Evolutionary conservation across 2,113 vertebrate genomes (phyloP).

Genomic region (Sprattus sprattus): DNA sequence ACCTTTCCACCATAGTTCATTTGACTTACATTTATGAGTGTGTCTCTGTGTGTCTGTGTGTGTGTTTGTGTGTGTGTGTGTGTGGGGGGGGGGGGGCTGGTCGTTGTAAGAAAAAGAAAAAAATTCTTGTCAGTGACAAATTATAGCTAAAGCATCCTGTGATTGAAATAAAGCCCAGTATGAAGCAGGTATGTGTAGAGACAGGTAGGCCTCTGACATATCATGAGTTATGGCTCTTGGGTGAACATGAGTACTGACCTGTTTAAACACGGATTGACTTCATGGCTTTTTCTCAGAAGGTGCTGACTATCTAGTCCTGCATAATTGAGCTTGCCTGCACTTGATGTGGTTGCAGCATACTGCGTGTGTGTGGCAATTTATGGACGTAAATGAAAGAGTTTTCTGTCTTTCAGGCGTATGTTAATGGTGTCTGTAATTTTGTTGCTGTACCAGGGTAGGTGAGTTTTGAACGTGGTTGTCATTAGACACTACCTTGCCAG

Average conservation of each 20-base stretch:
- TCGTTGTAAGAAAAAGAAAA: neutral
- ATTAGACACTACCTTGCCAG: neutral
- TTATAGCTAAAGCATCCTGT: neutral
- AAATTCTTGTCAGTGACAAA: neutral
- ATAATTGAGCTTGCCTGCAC: constrained; percentile 7
- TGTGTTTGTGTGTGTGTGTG: too few relatives aligned
- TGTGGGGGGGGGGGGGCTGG: neutral
- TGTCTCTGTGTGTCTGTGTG: neutral
- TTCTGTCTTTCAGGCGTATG: neutral
- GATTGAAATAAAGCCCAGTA: neutral
- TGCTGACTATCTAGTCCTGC: constrained; percentile 10
- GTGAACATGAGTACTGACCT: constrained; percentile 7
- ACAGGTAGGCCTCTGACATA: neutral
- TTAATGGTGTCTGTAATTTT: constrained; percentile 3
- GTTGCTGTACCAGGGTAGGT: neutral
- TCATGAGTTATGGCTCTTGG: neutral
- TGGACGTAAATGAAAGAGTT: constrained; percentile 3
- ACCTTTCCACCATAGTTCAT: neutral
- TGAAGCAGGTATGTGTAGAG: neutral
- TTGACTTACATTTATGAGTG: neutral
- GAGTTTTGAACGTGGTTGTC: neutral
- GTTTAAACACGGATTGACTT: constrained; percentile 9
- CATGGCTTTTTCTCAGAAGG: neutral
- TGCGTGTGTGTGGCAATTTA: neutral
- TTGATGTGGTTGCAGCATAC: neutral